These are phyloP conservation scores for Bombyx huttoni DNA, from an alignment of 2,888 invertebrate genomes.

Conservation along the genomic window DNA sequence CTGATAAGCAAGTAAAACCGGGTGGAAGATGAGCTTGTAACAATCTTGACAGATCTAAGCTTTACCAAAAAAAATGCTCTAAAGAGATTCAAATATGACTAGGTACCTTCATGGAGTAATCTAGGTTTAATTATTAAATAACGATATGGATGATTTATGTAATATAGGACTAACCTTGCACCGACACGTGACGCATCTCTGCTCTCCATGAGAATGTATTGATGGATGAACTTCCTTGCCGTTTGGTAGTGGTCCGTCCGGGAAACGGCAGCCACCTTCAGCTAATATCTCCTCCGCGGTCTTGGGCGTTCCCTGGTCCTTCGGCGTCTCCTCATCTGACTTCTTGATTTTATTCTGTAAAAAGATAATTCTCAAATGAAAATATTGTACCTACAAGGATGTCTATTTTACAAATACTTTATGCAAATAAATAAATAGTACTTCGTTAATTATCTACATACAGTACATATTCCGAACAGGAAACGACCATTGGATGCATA, in stretches of 20 bases:
- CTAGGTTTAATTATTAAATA: too few relatives aligned
- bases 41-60: too few relatives aligned
- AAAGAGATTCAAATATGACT: too few relatives aligned
- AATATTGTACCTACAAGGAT: neutral
- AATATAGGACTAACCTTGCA: conserved; percentile 78
- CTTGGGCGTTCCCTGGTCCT: conserved; percentile 60
- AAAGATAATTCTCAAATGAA: neutral
- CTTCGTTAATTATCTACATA: too few relatives aligned
- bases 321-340: conserved; percentile 51
- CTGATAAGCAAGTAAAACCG: too few relatives aligned
- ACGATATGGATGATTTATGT: neutral
- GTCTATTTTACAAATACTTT: too few relatives aligned
- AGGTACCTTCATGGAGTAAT: too few relatives aligned
- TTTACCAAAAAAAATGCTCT: too few relatives aligned
- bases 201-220: conserved; percentile 88
- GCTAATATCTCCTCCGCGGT: conserved; percentile 79
- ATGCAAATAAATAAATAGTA: too few relatives aligned
- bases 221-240: conserved; percentile 92
- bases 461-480: too few relatives aligned
- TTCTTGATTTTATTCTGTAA: conserved; percentile 51
- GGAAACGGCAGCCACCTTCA: conserved; percentile 87
- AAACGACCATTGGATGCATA: too few relatives aligned
- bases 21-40: too few relatives aligned
- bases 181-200: conserved; percentile 90
- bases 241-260: conserved; percentile 76